Evolutionary conservation across 2,888 invertebrate species (phyloP).

Genomic region (Dynastes hyllus): DNA sequence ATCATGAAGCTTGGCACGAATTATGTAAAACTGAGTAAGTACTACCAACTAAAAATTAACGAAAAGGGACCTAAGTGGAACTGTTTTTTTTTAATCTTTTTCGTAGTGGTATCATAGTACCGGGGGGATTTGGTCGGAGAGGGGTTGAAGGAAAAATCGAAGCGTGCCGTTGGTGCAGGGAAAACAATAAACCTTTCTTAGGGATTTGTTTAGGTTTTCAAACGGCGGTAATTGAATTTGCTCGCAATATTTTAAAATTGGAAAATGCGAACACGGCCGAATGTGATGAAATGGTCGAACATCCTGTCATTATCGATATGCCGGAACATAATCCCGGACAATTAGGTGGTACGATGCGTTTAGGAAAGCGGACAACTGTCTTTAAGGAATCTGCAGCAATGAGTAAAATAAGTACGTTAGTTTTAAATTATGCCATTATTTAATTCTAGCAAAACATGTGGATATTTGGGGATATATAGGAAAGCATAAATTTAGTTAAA

Average conservation of each 20-base stretch:
- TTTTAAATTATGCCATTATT: not conserved
- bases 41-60: not conserved
- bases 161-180: constrained; percentile 94
- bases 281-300: constrained; percentile 80
- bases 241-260: constrained; percentile 86
- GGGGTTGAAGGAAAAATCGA: constrained; percentile 97
- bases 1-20: constrained; percentile 95
- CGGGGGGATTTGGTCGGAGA: constrained; percentile 97
- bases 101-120: constrained; percentile 91
- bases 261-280: constrained; percentile 91
- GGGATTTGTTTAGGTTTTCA: constrained; percentile 99
- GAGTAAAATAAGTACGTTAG: constrained; percentile 77
- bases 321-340: constrained; percentile 96
- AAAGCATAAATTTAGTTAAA: too few relatives aligned
- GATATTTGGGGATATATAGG: not conserved
- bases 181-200: constrained; percentile 91
- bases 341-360: constrained; percentile 98
- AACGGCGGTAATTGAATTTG: constrained; percentile 96
- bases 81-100: not conserved
- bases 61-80: not conserved
- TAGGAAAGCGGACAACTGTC: constrained; percentile 93
- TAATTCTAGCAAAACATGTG: too few relatives aligned
- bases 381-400: constrained; percentile 77
- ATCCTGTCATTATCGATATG: constrained; percentile 97
- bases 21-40: constrained; percentile 87